Evolutionary conservation across 2,888 invertebrate genomes (phyloP), one percentile per base, ranked within the genome.

Genomic region (Ashinkailepas kermadecensis): DNA sequence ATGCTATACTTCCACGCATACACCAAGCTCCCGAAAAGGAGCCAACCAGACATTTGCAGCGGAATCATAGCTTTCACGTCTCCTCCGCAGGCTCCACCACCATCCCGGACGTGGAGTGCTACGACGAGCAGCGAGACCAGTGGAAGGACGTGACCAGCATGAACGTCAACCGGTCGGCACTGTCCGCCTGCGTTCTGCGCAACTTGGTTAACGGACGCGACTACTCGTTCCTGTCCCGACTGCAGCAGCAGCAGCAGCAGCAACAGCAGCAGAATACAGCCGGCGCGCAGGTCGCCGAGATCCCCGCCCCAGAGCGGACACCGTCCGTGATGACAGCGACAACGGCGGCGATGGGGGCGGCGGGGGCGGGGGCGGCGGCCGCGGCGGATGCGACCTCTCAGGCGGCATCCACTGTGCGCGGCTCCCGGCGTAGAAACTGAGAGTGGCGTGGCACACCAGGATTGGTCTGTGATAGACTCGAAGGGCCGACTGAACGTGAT

Each of bases 141-240:
- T 93, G 92, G 93, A 90, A 89, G 87, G 90, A 90, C 85, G 92
- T 92, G 0, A 91, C 93, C 0, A 91, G 92, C 15, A 94, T 95
- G 94, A 94, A 93, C 87, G 88, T 94, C 65, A 93, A 93, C 87
- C 90, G 95, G 25, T 94, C 94, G 82, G 95, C 94, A 0, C 88
- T 95, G 58, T 92, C 93, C 85, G 94, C 94, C 3, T 94, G 94
- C 87, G 93, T 94, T 0, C 89, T 95, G 74, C 88, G 90, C n/a
- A 93, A 23, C n/a, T 58, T 78, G n/a, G 78, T 13, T 58, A 78
- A 78, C 78, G 58, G 58, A 8, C 56, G 78, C 11, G 57, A 78
- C 23, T 78, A 58, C 78, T 78, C 78, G n/a, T 78, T 58, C 78
- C 78, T 78, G 21, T 74, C 74, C 11, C 54, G 74, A 2, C 74